These are phyloP conservation scores for Esox lucius DNA, from an alignment of 2,797 vertebrate species.

Conservation along the genomic window DNA sequence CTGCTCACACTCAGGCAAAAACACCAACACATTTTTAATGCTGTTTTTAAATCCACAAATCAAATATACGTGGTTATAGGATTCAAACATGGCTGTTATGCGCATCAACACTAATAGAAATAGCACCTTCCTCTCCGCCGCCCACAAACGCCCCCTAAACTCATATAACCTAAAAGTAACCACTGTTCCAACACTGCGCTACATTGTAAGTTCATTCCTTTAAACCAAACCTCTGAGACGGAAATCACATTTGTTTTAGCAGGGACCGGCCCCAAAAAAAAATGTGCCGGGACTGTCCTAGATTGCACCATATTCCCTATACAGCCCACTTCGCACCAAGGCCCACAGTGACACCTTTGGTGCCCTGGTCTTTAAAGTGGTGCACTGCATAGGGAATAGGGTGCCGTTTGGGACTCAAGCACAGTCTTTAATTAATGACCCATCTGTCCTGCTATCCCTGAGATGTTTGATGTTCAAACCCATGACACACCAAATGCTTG, in stretches of 20 bases:
- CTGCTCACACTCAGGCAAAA: neutral
- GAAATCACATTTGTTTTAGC: too few relatives aligned
- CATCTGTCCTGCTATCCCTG: slow-evolving; percentile 71
- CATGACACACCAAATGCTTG: slow-evolving; percentile 23
- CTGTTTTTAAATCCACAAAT: neutral
- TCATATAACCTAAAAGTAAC: neutral
- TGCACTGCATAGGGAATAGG: neutral
- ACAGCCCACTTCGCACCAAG: neutral
- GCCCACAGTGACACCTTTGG: neutral
- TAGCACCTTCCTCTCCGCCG: neutral
- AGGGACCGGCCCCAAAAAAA: neutral
- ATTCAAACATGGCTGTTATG: too few relatives aligned
- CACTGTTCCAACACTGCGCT: too few relatives aligned
- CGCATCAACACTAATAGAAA: too few relatives aligned
- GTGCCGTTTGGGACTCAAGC: neutral
- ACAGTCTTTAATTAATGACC: slow-evolving; percentile 79
- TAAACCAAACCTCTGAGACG: too few relatives aligned
- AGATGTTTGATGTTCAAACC: slow-evolving; percentile 63
- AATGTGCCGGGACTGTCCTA: too few relatives aligned
- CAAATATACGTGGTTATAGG: too few relatives aligned
- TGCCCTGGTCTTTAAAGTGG: too few relatives aligned
- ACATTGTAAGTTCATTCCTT: too few relatives aligned
- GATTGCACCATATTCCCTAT: slow-evolving; percentile 35
- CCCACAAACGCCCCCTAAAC: neutral
- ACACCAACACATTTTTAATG: neutral